Evolutionary conservation across 2,888 invertebrate species (phyloP), one percentile per base, ranked within the genome.

Genomic region (Cremastobaeus sp.): DNA sequence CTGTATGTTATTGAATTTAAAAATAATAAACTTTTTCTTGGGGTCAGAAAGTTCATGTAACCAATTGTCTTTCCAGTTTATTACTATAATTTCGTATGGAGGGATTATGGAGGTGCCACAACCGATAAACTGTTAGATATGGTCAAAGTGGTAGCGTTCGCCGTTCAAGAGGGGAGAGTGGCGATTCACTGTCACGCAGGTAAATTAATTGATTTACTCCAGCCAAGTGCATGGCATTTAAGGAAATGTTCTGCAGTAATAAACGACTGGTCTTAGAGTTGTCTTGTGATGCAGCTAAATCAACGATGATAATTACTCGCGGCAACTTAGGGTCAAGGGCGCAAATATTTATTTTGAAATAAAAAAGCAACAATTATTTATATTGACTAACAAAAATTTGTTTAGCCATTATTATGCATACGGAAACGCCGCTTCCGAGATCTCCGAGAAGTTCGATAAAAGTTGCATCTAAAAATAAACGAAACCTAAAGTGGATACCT

Each of bases 111-210:
- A 0, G 94, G 94, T 65, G 94, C 94, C 0, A 92, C 93, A 1
- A 89, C 95, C 78, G 90, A 91, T 39, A 92, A 93, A 3, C 89
- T 96, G n/a, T 88, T 96, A 77, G 95, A 96, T 84, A 96, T 96
- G 92, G 93, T 95, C n/a, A 96, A 96, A 89, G 96, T 96, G 5
- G 89, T 96, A 82, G 93, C 95, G 30, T 96, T 96, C 87, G 93
- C 95, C 0, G 88, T 95, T 6, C 91, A 92, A 45, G 93, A 95
- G 86, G 96, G 96, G 55, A 91, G 93, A 83, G 93, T 93, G 0
- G 95, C 95, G 1, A 91, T 96, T 68, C 96, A 96, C 84, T 96
- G 96, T 85, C 96, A 96, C 88, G 96, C 96, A 82, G 93, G 93
- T 93, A 89, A 87, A 82, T 79, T 76, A 70, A 79, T 78, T 55